Evolutionary conservation across 2,113 vertebrate genomes (phyloP).

Genomic region (Protomyctophum bolini): DNA sequence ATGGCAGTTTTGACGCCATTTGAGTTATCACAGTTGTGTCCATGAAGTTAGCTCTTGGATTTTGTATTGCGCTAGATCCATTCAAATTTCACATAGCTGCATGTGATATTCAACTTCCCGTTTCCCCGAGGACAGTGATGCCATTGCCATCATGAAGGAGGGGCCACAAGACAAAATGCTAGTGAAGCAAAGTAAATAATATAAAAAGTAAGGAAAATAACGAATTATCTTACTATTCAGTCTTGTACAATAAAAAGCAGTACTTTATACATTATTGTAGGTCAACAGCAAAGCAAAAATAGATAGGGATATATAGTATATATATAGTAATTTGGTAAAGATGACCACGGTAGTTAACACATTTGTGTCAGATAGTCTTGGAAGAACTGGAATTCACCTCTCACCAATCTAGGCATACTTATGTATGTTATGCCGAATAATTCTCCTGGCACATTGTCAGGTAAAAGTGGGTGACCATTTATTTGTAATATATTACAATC

Average conservation of each 20-base stretch:
- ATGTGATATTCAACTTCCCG: not conserved
- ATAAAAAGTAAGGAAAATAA: not conserved
- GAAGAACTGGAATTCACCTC: too few relatives aligned
- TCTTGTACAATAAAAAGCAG: too few relatives aligned
- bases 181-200: conserved; percentile 24
- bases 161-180: conserved; percentile 41
- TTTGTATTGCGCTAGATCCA: conserved; percentile 1
- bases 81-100: not conserved
- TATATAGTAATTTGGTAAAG: too few relatives aligned
- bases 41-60: not conserved
- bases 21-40: not conserved
- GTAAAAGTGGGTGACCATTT: conserved; percentile 65
- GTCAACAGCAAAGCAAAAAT: too few relatives aligned
- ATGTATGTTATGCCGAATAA: not conserved
- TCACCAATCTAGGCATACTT: too few relatives aligned
- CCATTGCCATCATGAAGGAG: conserved; percentile 18
- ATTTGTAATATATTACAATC: conserved; percentile 32
- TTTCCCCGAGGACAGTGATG: conserved; percentile 17
- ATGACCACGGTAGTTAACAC: too few relatives aligned
- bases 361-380: too few relatives aligned
- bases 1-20: conserved; percentile 22
- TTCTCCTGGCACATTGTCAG: conserved; percentile 44
- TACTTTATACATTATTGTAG: too few relatives aligned
- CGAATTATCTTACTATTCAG: too few relatives aligned
- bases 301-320: too few relatives aligned